Evolutionary conservation across 2,888 invertebrate species (phyloP), one percentile per base, ranked within the genome.

Genomic region (Myopa testacea): DNA sequence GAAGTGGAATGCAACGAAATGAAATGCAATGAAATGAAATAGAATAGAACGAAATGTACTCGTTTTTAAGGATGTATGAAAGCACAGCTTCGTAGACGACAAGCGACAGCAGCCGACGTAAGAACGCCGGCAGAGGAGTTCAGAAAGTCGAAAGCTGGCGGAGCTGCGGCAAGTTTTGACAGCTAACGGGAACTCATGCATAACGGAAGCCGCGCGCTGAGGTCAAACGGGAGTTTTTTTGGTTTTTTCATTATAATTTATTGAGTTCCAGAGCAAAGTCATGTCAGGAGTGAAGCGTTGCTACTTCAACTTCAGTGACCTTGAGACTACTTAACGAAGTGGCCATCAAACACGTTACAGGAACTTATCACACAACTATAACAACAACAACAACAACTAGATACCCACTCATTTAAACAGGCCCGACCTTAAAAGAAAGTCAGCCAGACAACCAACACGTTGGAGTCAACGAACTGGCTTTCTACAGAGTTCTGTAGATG

Each of bases 251-350:
- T 45, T 10, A 45, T 45, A 8, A 45, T 45, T 45, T 45, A 45
- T 45, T 45, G 10, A 45, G 45, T 6, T 10, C 7, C 6, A 8
- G 7, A 8, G 45, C 45, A 0, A 45, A 6, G 4, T 45, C 8
- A 63, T 55, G 37, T 7, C 7, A 63, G 63, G 34, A 26, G 55
- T n/a, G 55, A 5, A 37, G 4, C 1, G 34, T 16, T 3, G 38
- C 40, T 16, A 19, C 72, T 60, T n/a, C 55, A 37, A 52, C 63
- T n/a, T 19, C 37, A 19, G 37, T 75, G 65, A 65, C 74, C 74
- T 65, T 75, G 74, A 45, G 52, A 65, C 65, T 65, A 75, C 65
- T 75, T 67, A 65, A 50, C 50, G 34, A 75, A 75, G 34, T 52
- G 37, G n/a, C 19, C 74, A 75, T 55, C 37, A 37, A 75, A 38